Evolutionary conservation across 2,888 invertebrate species (phyloP), one percentile per base, ranked within the genome.

Genomic region (Notodonta dromedarius): DNA sequence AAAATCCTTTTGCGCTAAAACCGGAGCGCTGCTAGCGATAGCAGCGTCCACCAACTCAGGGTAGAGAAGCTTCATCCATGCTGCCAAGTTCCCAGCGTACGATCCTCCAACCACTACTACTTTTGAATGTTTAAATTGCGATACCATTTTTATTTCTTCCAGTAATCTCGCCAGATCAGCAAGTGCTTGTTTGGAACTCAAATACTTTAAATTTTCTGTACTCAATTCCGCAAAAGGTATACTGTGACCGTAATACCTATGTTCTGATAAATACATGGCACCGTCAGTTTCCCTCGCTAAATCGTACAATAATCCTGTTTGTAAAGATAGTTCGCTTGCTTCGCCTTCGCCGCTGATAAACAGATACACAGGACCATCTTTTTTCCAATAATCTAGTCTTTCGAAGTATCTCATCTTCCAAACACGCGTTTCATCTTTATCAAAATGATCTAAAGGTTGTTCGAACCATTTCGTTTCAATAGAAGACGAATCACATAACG

Each of bases 231-330:
- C 52, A 12, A 89, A 80, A 3, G 92, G 92, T 66, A 84, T 85
- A 63, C 91, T 92, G 24, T 87, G 74, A 0, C 92, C 92, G 50
- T 92, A 92, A 73, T 90, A 93, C 66, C 93, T 87, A 57, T 92
- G 92, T 74, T 92, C 93, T 4, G 85, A 73, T 53, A 82, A 66
- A 66, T 80, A 90, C 82, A 93, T 82, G 2, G 88, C 91, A 2
- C 91, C 93, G 54, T 87, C 81, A 0, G 92, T 91, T 78, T 91
- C 91, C 61, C 82, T 83, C 0, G 91, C 92, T 24, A 93, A 69
- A 39, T 91, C 90, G 57, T 82, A 87, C 62, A 88, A 66, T 42
- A 85, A 77, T 24, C 91, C 90, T n/a, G 82, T 82, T 60, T 79
- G 79, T 1, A 90, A 72, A 66, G 86, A 87, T 2, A 63, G 67